phyloP scores from a whole-genome alignment of 2,797 vertebrate genomes.

The Anas acuta region DNA sequence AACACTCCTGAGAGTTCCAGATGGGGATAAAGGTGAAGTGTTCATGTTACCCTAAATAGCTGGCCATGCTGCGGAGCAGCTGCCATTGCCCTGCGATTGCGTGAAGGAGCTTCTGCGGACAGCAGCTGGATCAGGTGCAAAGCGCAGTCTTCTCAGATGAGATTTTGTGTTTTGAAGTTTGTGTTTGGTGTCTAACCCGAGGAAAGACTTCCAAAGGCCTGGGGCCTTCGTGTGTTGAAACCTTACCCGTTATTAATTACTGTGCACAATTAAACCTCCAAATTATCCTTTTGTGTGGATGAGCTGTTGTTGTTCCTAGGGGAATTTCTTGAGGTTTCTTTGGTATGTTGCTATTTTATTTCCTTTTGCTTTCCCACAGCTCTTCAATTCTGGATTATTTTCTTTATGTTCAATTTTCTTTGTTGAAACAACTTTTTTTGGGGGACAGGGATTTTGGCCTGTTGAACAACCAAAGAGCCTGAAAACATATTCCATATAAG shows the following conservation, averaged over 20 bases:
- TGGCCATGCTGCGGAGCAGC: neutral
- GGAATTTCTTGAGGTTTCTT: conserved; percentile 48
- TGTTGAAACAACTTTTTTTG: conserved; percentile 18
- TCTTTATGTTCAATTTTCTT: conserved; percentile 22
- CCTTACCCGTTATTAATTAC: conserved; percentile 29
- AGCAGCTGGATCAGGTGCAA: neutral
- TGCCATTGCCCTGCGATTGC: neutral
- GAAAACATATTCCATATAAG: neutral
- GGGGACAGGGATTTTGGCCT: neutral
- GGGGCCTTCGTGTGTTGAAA: conserved; percentile 2
- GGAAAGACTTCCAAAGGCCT: conserved; percentile 20
- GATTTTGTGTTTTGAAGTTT: neutral
- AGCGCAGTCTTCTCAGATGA: neutral
- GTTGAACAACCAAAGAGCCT: neutral
- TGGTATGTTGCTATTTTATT: conserved; percentile 37
- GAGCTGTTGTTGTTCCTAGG: conserved; percentile 29
- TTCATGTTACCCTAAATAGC: neutral
- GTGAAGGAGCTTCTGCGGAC: neutral
- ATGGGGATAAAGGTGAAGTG: neutral
- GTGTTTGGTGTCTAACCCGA: neutral
- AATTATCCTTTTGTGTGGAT: conserved; percentile 50
- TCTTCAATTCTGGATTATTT: conserved; percentile 22
- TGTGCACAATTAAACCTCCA: conserved; percentile 32
- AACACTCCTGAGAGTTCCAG: neutral
- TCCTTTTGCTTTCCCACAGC: conserved; percentile 56